Evolutionary conservation across 2,797 vertebrate genomes (phyloP), one percentile per base, ranked within the genome.

Genomic region (Nannoperca obscura): DNA sequence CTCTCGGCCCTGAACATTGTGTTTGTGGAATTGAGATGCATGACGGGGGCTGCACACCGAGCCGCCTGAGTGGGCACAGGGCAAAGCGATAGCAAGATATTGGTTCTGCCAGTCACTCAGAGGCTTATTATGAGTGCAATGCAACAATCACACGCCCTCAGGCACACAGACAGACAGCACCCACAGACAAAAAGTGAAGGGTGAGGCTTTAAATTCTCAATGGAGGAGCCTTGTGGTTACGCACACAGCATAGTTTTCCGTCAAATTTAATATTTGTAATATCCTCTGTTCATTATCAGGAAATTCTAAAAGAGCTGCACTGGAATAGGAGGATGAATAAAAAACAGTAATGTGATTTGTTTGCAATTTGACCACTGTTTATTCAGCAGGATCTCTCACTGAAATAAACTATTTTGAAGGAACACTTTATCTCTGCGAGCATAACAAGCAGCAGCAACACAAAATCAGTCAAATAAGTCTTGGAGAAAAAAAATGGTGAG

Each of bases 21-120:
- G 94, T 94, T 93, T 92, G 93, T 91, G 89, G 91, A 92, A 94
- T 94, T 94, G 91, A 94, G 92, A 95, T 95, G 93, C 93, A 93
- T 87, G 83, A 90, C 80, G 80, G 83, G 68, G 86, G 81, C 81
- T 85, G 86, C 81, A 73, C 78, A 55, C 84, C 40, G 88, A 85
- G 88, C 79, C 61, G 90, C 79, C 81, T 82, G 82, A 89, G 77
- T 62, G 87, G 90, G 81, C 81, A 71, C 82, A 81, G 84, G 87
- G 92, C 86, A 83, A 79, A 85, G 81, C 62, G 87, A 90, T 80
- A 87, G 91, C 85, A 83, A 88, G 91, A 93, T 91, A 92, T 92
- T 91, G 92, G 87, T 91, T 89, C 89, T 93, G 91, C 89, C 88
- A 92, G 82, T 94, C 92, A 91, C 86, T 93, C 89, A 86, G 86